phyloP scores from a whole-genome alignment of 2,113 vertebrate species.

The Crypturellus undulatus region DNA sequence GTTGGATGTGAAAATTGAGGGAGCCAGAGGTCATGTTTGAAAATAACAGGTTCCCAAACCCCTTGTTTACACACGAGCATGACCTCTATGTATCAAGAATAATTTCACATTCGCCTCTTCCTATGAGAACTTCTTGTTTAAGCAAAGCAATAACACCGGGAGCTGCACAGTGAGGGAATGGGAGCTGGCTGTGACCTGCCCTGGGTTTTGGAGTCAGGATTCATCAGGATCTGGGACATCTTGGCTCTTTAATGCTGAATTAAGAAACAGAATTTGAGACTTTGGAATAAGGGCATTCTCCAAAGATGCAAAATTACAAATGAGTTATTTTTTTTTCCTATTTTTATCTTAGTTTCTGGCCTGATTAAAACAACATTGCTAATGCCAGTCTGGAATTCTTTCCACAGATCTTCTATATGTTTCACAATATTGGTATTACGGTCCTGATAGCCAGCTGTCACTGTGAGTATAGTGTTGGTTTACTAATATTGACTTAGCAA shows the following conservation, averaged over 20 bases:
- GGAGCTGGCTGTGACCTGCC: neutral
- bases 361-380: neutral
- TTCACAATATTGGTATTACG: slow-evolving; percentile 56
- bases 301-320: neutral
- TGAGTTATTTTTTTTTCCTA: neutral
- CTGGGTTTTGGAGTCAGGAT: neutral
- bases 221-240: neutral
- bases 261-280: neutral
- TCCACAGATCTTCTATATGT: slow-evolving; percentile 72
- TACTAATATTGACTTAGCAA: neutral
- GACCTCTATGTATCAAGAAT: neutral
- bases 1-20: neutral
- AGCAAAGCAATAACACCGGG: neutral
- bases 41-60: neutral
- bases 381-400: neutral
- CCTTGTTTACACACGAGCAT: neutral
- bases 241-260: neutral
- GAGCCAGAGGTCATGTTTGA: neutral
- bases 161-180: neutral
- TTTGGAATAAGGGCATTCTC: neutral
- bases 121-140: neutral
- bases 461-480: slow-evolving; percentile 48
- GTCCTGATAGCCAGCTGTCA: slow-evolving; percentile 71
- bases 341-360: neutral
- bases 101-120: neutral